Conservation (phyloP, 2,113 vertebrate species). For the Lepus timidus region DNA sequence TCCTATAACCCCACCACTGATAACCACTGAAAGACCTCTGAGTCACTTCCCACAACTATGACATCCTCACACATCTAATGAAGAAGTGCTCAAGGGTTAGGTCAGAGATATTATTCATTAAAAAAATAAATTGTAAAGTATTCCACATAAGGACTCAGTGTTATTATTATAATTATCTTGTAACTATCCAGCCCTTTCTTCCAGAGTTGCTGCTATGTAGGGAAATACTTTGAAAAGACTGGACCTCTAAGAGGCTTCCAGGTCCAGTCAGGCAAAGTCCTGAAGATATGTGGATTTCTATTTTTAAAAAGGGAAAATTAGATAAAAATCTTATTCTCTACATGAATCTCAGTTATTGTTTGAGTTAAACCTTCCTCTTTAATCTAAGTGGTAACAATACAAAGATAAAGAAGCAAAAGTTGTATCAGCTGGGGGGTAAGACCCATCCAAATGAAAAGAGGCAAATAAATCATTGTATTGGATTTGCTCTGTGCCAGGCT, state of each 20-base stretch:
- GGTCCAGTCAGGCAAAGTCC: background rate
- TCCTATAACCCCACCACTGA: background rate
- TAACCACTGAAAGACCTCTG: no score
- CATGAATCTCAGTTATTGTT: background rate
- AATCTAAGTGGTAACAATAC: background rate
- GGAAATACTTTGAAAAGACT: background rate
- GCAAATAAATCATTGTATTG: background rate
- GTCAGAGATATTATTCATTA: background rate
- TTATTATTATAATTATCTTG: background rate
- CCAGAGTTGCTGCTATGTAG: background rate
- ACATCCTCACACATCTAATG: background rate
- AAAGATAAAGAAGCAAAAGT: background rate
- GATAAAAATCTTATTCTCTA: background rate
- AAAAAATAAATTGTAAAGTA: background rate
- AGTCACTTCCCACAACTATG: background rate
- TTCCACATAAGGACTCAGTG: background rate
- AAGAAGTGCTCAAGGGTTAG: background rate
- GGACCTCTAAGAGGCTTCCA: background rate
- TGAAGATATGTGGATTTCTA: background rate
- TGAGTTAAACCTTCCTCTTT: background rate
- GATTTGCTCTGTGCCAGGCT: background rate
- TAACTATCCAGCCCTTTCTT: background rate
- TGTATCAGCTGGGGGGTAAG: background rate
- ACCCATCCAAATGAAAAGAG: background rate
- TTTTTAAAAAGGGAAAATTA: background rate